Conservation (phyloP, 2,888 invertebrate genomes). For the Eupelmus urozonus region DNA sequence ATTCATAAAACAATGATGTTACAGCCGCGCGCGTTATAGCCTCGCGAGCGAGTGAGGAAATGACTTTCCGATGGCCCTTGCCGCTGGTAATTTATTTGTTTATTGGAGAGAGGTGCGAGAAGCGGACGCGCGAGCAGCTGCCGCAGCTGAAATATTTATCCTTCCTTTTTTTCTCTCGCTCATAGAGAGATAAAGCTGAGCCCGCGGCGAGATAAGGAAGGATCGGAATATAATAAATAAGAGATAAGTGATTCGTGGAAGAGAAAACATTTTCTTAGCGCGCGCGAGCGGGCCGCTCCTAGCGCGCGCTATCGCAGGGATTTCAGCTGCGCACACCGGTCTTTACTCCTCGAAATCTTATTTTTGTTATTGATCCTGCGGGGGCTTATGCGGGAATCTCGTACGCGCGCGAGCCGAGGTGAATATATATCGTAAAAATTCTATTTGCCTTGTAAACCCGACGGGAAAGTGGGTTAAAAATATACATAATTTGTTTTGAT, state of each 20-base stretch:
- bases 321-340: conserved; percentile 30
- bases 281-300: not conserved
- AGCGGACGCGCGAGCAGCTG: conserved; percentile 2
- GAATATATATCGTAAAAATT: conserved; percentile 15
- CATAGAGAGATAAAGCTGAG: not conserved
- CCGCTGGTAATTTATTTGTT: conserved; percentile 23
- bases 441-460: no score
- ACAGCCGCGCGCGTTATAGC: not conserved
- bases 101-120: not conserved
- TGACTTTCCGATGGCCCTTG: conserved; percentile 40
- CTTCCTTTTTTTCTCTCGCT: no score
- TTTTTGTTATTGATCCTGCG: conserved; percentile 50
- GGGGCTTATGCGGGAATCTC: conserved; percentile 6
- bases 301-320: conserved; percentile 19
- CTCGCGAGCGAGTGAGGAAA: not conserved
- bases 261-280: conserved; percentile 49
- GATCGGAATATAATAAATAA: conserved; percentile 45
- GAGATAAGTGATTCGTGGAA: conserved; percentile 49
- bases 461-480: no score
- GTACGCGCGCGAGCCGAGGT: not conserved
- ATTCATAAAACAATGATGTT: conserved; percentile 36
- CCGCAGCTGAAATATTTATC: conserved; percentile 21
- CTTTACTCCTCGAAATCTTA: conserved; percentile 37
- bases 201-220: conserved; percentile 37
- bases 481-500: no score